Base-by-base conservation (phyloP, 2,113 vertebrate species). In the Notothenia rossii region DNA sequence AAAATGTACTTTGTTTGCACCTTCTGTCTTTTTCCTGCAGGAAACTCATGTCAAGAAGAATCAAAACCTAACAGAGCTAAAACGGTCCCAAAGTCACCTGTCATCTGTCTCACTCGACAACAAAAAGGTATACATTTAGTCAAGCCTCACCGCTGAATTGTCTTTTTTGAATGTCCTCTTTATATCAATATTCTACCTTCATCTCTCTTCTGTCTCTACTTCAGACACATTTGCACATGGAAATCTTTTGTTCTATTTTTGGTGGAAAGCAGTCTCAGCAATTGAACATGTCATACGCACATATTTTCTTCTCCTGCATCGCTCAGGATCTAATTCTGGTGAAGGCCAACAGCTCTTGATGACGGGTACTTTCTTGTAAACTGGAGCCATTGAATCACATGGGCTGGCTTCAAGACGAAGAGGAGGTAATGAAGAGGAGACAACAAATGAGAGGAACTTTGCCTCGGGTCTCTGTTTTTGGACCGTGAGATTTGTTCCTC, bases 321-420 rank as follows among this genome's bases (percentile, higher is more conserved):
- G n/a, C 63, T 79, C 75, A 60, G 72, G 43, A 85, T 81, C 75
- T 87, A 74, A 86, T 79, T 81, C 72, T 79, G 58, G 62, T 54
- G 74, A 80, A 63, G 65, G 65, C n/a, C 82, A 70, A 82, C 29
- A 45, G 12, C 59, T 83, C 69, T 82, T 81, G 78, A 90, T 84
- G 70, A 84, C 51, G 49, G 40, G 51, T 79, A 15, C 72, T 82
- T 80, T 84, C 63, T 69, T 81, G 72, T 40, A 54, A 77, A 74
- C 40, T 1, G 43, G 18, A 75, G 60, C 49, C 61, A n/a, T 25
- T 63, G 67, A 77, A 70, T 79, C 77, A 60, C 29, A 58, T 10
- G 18, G 53, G 70, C 53, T 69, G 45, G 15, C 69, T 88, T 83
- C 79, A 77, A 79, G 72, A 53, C 70, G 29, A 0, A 50, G 20